Conservation (phyloP, 2,797 vertebrate genomes). For the Hoplostethus atlanticus region DNA sequence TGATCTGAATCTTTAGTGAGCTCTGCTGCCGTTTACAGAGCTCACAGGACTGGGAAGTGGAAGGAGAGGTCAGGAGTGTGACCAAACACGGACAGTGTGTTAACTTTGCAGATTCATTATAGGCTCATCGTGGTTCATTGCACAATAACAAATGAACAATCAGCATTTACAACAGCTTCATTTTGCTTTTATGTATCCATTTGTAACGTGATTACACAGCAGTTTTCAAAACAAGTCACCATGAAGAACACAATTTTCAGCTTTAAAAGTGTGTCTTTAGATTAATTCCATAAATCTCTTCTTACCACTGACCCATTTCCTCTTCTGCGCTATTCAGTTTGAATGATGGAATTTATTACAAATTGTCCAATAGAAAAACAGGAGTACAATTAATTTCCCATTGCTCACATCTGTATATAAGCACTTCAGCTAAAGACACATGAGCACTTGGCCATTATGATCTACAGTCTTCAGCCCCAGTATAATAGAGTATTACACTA, state of each 20-base stretch:
- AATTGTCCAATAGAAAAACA: slow-evolving; percentile 2
- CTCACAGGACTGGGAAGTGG: no score
- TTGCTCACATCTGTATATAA: slow-evolving; percentile 4
- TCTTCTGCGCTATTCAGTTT: slow-evolving; percentile 7
- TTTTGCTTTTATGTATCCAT: slow-evolving; percentile 8
- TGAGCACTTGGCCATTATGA: background rate
- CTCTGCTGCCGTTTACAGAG: background rate
- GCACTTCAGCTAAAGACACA: slow-evolving; percentile 2
- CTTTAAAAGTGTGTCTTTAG: slow-evolving; percentile 1
- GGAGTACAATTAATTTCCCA: slow-evolving; percentile 8
- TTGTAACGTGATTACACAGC: background rate
- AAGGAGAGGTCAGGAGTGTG: no score
- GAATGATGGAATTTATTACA: slow-evolving; percentile 14
- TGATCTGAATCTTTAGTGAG: slow-evolving; percentile 14
- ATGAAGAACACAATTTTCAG: slow-evolving; percentile 2
- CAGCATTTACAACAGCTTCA: background rate
- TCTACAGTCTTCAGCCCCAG: no score
- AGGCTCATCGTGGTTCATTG: background rate
- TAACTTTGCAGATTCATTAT: slow-evolving; percentile 27
- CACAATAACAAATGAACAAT: background rate
- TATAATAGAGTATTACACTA: no score
- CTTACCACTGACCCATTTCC: no score
- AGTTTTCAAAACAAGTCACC: slow-evolving; percentile 6
- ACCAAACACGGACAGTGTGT: background rate
- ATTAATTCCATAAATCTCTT: no score